Evolutionary conservation across 2,113 vertebrate genomes (phyloP).

Genomic region (Ceuthmochares aereus): DNA sequence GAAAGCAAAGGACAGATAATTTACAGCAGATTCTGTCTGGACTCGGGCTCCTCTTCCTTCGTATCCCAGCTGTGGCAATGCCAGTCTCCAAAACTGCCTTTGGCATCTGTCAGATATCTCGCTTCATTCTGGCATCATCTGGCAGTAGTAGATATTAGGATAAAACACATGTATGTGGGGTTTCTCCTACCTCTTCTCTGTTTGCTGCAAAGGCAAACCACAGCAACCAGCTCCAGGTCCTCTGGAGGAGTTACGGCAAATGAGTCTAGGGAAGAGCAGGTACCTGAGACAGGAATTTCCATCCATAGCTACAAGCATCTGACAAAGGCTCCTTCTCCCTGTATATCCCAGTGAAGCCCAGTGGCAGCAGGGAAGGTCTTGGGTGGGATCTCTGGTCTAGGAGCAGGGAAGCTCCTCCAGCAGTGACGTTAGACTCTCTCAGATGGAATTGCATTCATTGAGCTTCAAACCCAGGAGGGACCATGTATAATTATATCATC

Average conservation of each 20-base stretch:
- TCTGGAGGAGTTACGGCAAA: neutral
- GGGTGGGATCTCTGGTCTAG: neutral
- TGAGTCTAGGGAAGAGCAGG: neutral
- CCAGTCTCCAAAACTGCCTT: neutral
- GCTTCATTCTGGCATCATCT: neutral
- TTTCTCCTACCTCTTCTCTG: neutral
- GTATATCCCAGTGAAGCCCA: fast-evolving
- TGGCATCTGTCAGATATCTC: neutral
- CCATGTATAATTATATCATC: neutral
- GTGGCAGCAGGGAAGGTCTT: neutral
- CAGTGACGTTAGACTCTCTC: neutral
- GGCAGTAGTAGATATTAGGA: neutral
- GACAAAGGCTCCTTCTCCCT: neutral
- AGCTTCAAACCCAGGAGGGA: neutral
- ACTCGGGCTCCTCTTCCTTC: neutral
- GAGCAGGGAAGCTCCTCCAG: neutral
- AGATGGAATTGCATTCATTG: slow-evolving; percentile 28
- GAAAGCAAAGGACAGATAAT: neutral
- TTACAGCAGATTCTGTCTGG: neutral
- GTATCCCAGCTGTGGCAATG: neutral
- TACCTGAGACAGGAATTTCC: neutral
- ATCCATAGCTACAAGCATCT: neutral
- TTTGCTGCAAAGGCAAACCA: neutral
- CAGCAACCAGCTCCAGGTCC: neutral
- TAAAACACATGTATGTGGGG: neutral